These are phyloP conservation scores for Physeter macrocephalus DNA, from an alignment of 2,113 vertebrate species.

Conservation along the genomic window DNA sequence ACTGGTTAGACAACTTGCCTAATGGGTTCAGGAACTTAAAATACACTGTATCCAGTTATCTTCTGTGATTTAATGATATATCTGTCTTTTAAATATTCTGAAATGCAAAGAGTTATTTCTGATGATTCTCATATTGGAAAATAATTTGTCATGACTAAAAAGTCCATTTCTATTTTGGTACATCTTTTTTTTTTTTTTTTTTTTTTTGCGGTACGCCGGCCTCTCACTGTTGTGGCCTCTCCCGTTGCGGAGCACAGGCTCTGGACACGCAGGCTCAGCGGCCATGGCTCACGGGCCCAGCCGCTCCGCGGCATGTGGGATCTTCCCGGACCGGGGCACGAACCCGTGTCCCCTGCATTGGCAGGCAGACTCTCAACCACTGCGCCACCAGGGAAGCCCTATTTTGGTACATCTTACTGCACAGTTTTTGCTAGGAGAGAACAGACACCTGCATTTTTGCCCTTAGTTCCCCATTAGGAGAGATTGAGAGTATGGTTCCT, in stretches of 20 bases:
- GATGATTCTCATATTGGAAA: slow-evolving; percentile 15
- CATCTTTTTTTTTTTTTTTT: too few relatives aligned
- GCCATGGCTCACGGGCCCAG: too few relatives aligned
- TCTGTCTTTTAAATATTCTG: slow-evolving; percentile 2
- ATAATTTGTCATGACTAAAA: background rate
- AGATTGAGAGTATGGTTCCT: background rate
- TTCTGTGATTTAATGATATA: background rate
- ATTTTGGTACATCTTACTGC: background rate
- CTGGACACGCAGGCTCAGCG: too few relatives aligned
- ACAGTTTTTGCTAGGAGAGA: background rate
- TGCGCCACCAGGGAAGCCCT: too few relatives aligned
- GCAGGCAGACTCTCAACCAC: too few relatives aligned
- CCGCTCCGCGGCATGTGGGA: too few relatives aligned
- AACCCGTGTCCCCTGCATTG: too few relatives aligned
- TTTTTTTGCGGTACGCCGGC: too few relatives aligned
- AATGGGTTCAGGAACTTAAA: background rate
- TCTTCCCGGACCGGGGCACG: too few relatives aligned
- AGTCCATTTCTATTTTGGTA: background rate
- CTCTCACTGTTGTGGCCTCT: too few relatives aligned
- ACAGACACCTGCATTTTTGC: background rate
- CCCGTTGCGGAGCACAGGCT: too few relatives aligned
- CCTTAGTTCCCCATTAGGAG: background rate
- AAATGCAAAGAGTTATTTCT: background rate
- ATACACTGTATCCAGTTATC: background rate
- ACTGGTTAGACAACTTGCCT: background rate